Percentiles rank a stretch among this genome's conserved stretches.
Conservation (phyloP, 2,113 vertebrate species). For the Bos indicus region DNA sequence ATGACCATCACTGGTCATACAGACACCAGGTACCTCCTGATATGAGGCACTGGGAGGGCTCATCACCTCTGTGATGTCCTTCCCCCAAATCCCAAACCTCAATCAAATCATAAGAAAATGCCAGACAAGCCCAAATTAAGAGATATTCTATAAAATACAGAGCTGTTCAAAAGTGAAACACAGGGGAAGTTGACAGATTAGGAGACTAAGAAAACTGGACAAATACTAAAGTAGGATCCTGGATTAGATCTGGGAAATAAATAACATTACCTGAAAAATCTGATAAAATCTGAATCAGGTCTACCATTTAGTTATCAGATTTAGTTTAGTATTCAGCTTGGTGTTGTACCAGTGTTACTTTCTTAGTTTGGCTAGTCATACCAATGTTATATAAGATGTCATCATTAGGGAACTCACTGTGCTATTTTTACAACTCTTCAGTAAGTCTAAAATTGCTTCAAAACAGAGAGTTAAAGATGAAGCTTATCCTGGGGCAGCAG, state of each 20-base stretch:
- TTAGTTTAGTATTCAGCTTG: not conserved
- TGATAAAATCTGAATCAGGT: not conserved
- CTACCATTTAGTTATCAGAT: not conserved
- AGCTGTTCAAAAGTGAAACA: not conserved
- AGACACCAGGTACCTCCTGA: no score
- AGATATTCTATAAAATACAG: not conserved
- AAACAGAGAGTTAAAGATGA: slow-evolving; percentile 18
- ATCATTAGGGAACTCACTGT: not conserved
- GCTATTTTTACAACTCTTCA: not conserved
- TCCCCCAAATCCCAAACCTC: not conserved
- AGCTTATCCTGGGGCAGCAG: not conserved
- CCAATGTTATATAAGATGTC: not conserved
- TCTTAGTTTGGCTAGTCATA: not conserved
- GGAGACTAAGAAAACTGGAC: not conserved
- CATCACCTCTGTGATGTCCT: not conserved
- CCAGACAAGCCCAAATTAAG: not conserved
- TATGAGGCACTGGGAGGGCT: not conserved
- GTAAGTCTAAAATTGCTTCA: slow-evolving; percentile 15
- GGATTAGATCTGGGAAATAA: not conserved
- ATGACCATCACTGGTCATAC: not conserved
- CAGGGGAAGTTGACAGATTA: not conserved
- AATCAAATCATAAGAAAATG: not conserved
- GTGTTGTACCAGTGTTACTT: not conserved
- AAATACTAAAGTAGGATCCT: not conserved
- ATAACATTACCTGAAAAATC: not conserved